phyloP scores from a whole-genome alignment of 2,113 vertebrate species.

The Machaerirhynchus nigripectus region DNA sequence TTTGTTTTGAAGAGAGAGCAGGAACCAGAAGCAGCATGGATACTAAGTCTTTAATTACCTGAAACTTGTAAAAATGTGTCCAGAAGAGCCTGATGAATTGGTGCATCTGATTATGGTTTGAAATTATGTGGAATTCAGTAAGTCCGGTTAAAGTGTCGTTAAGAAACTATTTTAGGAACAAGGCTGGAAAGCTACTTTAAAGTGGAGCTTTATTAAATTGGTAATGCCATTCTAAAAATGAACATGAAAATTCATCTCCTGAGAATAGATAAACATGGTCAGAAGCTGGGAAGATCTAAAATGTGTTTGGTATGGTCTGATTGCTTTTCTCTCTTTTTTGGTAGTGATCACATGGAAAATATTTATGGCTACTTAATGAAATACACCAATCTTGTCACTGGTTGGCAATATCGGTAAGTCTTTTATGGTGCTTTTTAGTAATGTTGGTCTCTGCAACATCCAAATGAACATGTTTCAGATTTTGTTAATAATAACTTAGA shows the following conservation, averaged over 20 bases:
- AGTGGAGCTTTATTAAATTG: neutral
- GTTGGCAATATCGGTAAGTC: slow-evolving; percentile 96
- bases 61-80: neutral
- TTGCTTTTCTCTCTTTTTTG: neutral
- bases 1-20: neutral
- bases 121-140: neutral
- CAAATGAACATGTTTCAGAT: neutral
- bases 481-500: neutral
- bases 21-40: neutral
- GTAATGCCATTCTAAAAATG: neutral
- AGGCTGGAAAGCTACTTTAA: neutral
- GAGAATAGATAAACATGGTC: neutral
- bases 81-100: neutral
- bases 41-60: neutral
- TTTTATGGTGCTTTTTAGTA: neutral
- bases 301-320: slow-evolving; percentile 20
- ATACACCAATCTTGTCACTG: slow-evolving; percentile 97
- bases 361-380: slow-evolving; percentile 96
- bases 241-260: neutral
- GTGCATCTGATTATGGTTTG: neutral
- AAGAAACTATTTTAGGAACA: neutral
- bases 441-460: neutral
- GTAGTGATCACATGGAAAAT: slow-evolving; percentile 97
- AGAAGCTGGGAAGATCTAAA: neutral
- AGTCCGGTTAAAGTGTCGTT: neutral